Conservation (phyloP, 1,140 invertebrate genomes). For the Argopecten irradians region DNA sequence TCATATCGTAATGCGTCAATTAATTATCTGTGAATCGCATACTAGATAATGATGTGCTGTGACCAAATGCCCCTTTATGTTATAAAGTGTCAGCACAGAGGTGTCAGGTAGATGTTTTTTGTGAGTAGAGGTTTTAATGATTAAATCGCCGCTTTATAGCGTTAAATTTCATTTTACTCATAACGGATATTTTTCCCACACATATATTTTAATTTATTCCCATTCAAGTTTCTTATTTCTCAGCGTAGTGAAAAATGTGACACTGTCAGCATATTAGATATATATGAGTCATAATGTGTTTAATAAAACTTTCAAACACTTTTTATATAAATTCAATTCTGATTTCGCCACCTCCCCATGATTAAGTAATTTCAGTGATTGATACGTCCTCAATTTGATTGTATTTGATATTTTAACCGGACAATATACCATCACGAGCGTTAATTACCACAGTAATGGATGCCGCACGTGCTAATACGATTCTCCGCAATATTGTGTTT, state of each 20-base stretch:
- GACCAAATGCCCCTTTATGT: neutral
- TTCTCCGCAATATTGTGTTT: neutral
- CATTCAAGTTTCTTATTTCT: constrained; percentile 10
- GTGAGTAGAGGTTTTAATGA: neutral
- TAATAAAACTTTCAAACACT: no score
- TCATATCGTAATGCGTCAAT: neutral
- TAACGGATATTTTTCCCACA: neutral
- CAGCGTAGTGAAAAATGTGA: neutral
- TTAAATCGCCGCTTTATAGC: neutral
- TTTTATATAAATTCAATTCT: no score
- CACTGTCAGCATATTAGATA: neutral
- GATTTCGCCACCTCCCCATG: neutral
- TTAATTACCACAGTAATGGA: neutral
- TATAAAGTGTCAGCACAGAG: neutral
- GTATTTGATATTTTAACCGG: neutral
- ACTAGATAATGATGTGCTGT: neutral
- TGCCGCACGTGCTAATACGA: neutral
- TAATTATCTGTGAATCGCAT: neutral
- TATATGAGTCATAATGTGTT: neutral
- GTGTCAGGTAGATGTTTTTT: neutral
- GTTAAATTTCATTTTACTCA: neutral
- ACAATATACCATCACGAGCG: neutral
- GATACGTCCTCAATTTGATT: neutral
- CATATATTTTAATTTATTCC: neutral
- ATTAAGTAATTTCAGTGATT: neutral